Conservation (phyloP, 1,140 invertebrate species). For the Mya arenaria region DNA sequence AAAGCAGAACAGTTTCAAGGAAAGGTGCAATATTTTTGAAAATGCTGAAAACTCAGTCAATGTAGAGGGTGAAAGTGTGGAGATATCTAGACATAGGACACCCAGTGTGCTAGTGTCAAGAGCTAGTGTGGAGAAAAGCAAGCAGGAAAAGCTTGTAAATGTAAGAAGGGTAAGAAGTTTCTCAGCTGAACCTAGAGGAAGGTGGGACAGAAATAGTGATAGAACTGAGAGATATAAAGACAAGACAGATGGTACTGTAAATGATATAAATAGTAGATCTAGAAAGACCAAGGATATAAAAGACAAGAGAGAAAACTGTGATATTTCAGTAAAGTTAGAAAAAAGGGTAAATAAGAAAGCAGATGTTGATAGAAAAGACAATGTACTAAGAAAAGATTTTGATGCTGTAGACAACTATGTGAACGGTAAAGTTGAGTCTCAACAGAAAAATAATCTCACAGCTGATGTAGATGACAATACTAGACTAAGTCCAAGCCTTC, state of each 20-base stretch:
- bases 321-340: no score
- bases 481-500: conserved; percentile 34
- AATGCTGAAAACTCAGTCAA: conserved; percentile 7
- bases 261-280: not conserved
- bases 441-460: not conserved
- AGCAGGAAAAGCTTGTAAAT: conserved; percentile 33
- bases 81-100: not conserved
- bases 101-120: conserved; percentile 41
- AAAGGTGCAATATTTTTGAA: conserved; percentile 40
- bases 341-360: no score
- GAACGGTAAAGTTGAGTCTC: not conserved
- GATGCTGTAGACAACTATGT: not conserved
- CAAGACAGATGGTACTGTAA: not conserved
- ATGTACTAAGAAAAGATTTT: no score
- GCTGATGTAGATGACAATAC: not conserved
- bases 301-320: no score
- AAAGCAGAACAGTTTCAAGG: conserved; percentile 16
- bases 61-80: not conserved
- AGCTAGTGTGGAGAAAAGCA: conserved; percentile 38
- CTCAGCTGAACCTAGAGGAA: conserved; percentile 1
- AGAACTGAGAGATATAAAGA: not conserved
- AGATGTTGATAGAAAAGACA: no score
- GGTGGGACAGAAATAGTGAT: not conserved
- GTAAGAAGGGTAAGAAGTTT: conserved; percentile 18
- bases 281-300: not conserved